Evolutionary conservation across 2,888 invertebrate species (phyloP), one percentile per base, ranked within the genome.

Genomic region (Limnephilus lunatus): DNA sequence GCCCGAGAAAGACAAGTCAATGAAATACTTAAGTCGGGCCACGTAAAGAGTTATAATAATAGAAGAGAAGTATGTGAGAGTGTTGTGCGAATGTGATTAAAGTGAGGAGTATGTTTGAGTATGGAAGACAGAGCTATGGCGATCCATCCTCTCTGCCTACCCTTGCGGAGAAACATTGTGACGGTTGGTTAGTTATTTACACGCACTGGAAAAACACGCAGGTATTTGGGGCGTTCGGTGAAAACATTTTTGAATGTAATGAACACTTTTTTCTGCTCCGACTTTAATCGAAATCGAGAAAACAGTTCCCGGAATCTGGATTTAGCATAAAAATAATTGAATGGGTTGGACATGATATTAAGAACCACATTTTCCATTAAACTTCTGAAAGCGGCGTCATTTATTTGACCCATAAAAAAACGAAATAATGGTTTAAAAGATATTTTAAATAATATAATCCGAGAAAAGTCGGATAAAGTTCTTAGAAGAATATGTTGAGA

Each of bases 401-500:
- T 68, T 68, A 68, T 68, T 68, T 68, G 68, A 68, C 68, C 68
- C 32, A 82, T 32, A 82, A 82, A 82, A 82, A 82, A 15, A 31
- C 32, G 3, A 48, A 48, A 48, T 48, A 81, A 31, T 81, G 81
- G 30, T 31, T 31, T n/a, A 82, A 82, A 82, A 31, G 14, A 82
- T 19, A 31, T 31, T 32, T 48, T n/a, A 86, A 86, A 86, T 32
- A 48, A 86, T 32, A 44, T 48, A 44, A 48, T 39, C 32, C 25
- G n/a, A 86, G 48, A 48, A 86, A n/a, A 86, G 30, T 30, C n/a
- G 48, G 30, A 39, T 30, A 86, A 88, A 88, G 68, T 88, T 88
- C 86, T 86, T 39, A 30, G 88, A 19, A 68, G 88, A 48, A 86
- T 86, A n/a, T 86, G 88, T 88, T 53, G 68, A 88, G 88, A 88